phyloP scores from a whole-genome alignment of 2,797 vertebrate genomes.

The Mycteria americana region DNA sequence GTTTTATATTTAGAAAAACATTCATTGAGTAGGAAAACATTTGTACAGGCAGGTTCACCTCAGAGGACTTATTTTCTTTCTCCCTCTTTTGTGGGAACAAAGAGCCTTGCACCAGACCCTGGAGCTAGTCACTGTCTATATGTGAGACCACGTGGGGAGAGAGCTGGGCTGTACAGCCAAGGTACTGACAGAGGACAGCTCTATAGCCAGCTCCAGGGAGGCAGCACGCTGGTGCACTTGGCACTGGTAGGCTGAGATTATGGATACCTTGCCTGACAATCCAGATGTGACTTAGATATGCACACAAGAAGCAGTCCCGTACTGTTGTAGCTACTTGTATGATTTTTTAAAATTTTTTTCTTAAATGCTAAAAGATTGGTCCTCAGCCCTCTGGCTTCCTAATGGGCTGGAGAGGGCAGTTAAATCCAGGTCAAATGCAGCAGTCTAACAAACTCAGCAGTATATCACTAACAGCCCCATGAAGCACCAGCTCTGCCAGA shows the following conservation, averaged over 20 bases:
- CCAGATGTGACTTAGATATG: background rate
- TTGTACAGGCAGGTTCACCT: slow-evolving; percentile 32
- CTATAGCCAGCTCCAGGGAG: background rate
- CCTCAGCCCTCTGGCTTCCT: background rate
- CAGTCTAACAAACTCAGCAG: background rate
- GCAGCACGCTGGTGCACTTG: accelerated
- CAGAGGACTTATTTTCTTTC: slow-evolving; percentile 25
- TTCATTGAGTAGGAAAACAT: slow-evolving; percentile 26
- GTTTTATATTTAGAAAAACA: slow-evolving; percentile 42
- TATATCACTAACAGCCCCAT: background rate
- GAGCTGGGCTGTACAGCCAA: background rate
- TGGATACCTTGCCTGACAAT: background rate
- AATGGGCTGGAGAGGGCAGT: background rate
- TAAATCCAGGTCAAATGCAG: background rate
- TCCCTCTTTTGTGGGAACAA: background rate
- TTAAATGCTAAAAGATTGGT: background rate
- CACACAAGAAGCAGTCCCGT: background rate
- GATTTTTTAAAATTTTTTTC: background rate
- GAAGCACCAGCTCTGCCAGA: background rate
- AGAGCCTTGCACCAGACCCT: background rate
- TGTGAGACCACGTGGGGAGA: background rate
- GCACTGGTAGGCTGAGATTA: background rate
- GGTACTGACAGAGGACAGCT: background rate
- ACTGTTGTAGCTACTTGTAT: background rate
- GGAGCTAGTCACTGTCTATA: background rate